Base-by-base conservation (phyloP, 2,888 invertebrate species). In the Timema cristinae region DNA sequence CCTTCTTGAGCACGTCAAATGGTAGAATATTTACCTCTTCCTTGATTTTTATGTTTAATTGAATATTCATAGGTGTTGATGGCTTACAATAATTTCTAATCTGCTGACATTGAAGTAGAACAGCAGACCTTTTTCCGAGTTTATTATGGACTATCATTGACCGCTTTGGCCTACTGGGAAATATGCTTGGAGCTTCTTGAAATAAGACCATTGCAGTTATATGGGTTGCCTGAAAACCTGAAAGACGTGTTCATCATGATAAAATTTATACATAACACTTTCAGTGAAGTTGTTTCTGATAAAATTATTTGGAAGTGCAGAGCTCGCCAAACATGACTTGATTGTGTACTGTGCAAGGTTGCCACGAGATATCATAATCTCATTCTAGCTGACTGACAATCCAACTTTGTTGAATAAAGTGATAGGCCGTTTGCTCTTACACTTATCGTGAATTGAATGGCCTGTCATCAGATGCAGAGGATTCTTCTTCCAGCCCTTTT, bases 41-140 rank as follows among this genome's bases (percentile, higher is more conserved):
- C 7, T 0, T 16, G n/a, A 59, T 13, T 16, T 59, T 59, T 9
- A 59, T 13, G n/a, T 59, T 9, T 11, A 32, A n/a, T 59, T 5
- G 59, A 9, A 59, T 59, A 8, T 6, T n/a, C 8, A 59, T n/a
- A 59, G 15, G n/a, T 59, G 59, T 4, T 32, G 15, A 59, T 59
- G 15, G 59, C 32, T 59, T 13, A 16, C 32, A 32, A 59, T 59
- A 13, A 15, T 8, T 32, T n/a, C 32, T 59, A 15, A 59, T 15
- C 59, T 59, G 59, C 32, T 59, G 59, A 32, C 59, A 59, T 59
- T 13, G 59, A 59, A 59, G 59, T 6, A 59, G 59, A 59, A 59
- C 59, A 7, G 5, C 59, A 59, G 15, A 16, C 59, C 59, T 5
- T 13, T 59, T 59, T 15, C 15, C 59, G 15, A 16, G 8, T 9